Base-by-base conservation (phyloP, 2,888 invertebrate genomes). In the Drosophila glabriapex region DNA sequence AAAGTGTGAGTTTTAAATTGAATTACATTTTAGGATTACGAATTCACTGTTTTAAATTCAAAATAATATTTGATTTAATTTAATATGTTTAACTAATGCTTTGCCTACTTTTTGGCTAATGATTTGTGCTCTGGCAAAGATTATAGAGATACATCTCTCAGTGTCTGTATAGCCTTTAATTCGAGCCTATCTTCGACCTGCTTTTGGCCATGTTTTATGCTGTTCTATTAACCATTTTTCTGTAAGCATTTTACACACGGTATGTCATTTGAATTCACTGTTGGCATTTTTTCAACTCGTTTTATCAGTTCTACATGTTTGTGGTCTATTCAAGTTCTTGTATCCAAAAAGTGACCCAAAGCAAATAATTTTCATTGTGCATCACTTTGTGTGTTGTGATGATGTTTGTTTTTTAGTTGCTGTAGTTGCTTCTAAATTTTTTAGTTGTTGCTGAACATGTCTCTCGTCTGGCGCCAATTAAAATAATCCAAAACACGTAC, bases 401-500 rank as follows among this genome's bases (percentile, higher is more conserved):
- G 25, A 25, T 46, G 33, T 25, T 75, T 49, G 29, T 46, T 55
- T 55, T 28, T 10, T 19, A 10, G 19, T 14, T 7, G 22, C n/a
- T 43, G 31, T 33, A 4, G 12, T 50, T 7, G 22, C 22, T 43
- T 58, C 41, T 33, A 29, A 12, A 41, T 31, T n/a, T 54, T 71
- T 53, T 53, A 16, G 46, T 46, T 46, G 53, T 62, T 59, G 29
- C 25, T 61, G 39, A 65, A 59, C 59, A 65, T 80, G 68, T 73
- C 65, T 63, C 65, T 56, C 46, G 67, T 68, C 55, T 68, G 73
- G 65, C 73, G 75, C 83, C 86, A 73, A 80, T 72, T 76, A 77
- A 85, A 82, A 75, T 85, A 88, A 90, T 88, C 83, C 83, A 75
- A 90, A 88, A 82, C 90, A 85, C 89, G 85, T 82, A 90, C 80